Evolutionary conservation across 2,888 invertebrate species (phyloP).

Genomic region (Dasypolia templi): DNA sequence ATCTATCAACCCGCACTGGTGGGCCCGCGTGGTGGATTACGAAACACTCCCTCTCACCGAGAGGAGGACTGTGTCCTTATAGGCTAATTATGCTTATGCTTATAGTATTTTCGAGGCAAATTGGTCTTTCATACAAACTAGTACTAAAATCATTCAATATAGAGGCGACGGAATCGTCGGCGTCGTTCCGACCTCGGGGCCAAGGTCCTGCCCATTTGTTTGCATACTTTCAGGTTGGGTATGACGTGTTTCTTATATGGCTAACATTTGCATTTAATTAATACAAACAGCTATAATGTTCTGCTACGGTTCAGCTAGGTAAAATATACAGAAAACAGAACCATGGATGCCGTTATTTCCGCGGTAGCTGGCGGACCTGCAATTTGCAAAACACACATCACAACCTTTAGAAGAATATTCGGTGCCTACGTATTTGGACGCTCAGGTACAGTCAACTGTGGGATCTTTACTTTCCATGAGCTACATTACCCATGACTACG

Average conservation of each 20-base stretch:
- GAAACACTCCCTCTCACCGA: neutral
- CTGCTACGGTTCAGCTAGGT: neutral
- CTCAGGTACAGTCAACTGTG: no score
- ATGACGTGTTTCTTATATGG: conserved; percentile 35
- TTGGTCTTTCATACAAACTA: neutral
- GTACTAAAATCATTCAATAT: conserved; percentile 5
- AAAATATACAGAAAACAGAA: conserved; percentile 2
- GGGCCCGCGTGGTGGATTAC: neutral
- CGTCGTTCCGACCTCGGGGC: conserved; percentile 45
- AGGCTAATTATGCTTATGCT: neutral
- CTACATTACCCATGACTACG: no score
- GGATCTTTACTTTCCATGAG: no score
- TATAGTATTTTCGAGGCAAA: neutral
- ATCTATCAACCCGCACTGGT: neutral
- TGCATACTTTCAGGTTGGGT: conserved; percentile 46
- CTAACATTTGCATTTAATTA: conserved; percentile 26
- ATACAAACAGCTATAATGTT: neutral
- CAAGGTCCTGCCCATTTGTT: conserved; percentile 45
- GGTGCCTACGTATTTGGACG: neutral
- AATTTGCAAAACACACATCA: neutral
- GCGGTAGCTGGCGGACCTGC: no score
- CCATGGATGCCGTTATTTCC: neutral
- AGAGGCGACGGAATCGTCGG: conserved; percentile 27
- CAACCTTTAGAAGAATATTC: neutral
- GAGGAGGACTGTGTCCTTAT: neutral